Base-by-base conservation (phyloP, 2,888 invertebrate genomes). In the Halocaridina rubra region DNA sequence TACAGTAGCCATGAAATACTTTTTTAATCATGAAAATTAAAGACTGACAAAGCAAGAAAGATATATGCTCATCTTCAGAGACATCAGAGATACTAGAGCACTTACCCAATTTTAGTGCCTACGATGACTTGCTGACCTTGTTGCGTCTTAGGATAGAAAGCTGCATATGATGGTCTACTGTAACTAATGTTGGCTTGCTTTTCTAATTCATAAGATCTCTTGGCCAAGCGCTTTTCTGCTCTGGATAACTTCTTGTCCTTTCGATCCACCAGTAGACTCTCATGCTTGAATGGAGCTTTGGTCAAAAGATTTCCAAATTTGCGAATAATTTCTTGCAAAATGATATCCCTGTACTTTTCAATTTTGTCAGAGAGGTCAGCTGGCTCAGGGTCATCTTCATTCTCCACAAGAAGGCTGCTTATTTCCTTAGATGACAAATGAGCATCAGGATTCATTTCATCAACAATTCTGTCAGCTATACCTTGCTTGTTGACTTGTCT, bases 401-500 rank as follows among this genome's bases (percentile, higher is more conserved):
- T 96, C 90, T 97, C 96, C 92, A 96, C 96, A 89, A 98, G 95
- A 29, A 98, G 89, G 92, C 96, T 96, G 16, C 96, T 96, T 39
- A 96, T 95, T 90, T 97, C 97, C 91, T 96, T 96, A 91, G 96
- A 94, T 1, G 96, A 96, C 33, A 97, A 92, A 90, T 96, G 96
- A 0, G 98, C 97, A 90, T 99, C 98, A 0, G 98, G 98, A 91
- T 98, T 98, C 90, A 98, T 96, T 91, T 99, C 99, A 92, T 99
- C 99, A 0, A 99, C 98, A 3, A 99, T 98, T 19, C 99, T 93
- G 91, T 99, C 98, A 0, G 98, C 96, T 96, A 99, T 98, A 84
- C 98, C 98, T 89, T 92, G 92, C 33, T 88, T 88, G 75, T 88
- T 98, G 88, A 99, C 97, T 92, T 99, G 99, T 32, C 99, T 92